Percentiles rank a stretch among this genome's conserved stretches.
Conservation (phyloP, 2,888 invertebrate species). For the Cetonia aurata region DNA sequence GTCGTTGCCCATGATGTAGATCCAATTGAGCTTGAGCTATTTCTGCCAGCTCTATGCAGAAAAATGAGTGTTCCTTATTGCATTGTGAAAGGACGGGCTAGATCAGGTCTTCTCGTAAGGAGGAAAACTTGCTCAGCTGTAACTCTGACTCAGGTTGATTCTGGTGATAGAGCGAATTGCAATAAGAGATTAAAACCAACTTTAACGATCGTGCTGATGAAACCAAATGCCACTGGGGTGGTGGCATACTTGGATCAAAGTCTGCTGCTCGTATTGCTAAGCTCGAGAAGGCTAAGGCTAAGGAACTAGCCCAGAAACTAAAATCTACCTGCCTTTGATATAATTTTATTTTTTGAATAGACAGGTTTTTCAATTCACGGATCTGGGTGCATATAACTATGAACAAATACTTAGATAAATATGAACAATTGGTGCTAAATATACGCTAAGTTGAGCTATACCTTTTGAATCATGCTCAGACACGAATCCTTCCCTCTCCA, state of each 20-base stretch:
- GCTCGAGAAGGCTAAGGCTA: conserved; percentile 96
- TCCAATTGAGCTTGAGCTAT: conserved; percentile 98
- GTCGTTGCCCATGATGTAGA: conserved; percentile 99
- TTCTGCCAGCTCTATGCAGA: conserved; percentile 97
- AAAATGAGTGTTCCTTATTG: conserved; percentile 99
- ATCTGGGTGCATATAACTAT: no score
- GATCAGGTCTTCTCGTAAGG: conserved; percentile 93
- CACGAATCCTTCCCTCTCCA: no score
- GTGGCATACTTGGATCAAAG: conserved; percentile 95
- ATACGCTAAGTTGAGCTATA: no score
- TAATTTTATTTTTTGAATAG: conserved; percentile 50
- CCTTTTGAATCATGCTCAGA: no score
- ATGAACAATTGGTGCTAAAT: no score
- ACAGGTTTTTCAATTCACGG: no score
- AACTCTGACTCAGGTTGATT: conserved; percentile 88
- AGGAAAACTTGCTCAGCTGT: conserved; percentile 95
- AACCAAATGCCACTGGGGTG: conserved; percentile 98
- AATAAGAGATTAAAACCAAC: conserved; percentile 95
- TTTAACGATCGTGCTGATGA: conserved; percentile 99
- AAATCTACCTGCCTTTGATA: conserved; percentile 56
- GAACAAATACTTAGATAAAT: no score
- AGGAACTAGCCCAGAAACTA: conserved; percentile 95
- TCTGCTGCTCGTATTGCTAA: conserved; percentile 96
- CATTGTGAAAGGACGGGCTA: conserved; percentile 98
- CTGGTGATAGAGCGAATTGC: conserved; percentile 90